Percentiles rank a stretch among this genome's conserved stretches.
Evolutionary conservation across 2,888 invertebrate genomes (phyloP).

Genomic region (Trachelus stipa): DNA sequence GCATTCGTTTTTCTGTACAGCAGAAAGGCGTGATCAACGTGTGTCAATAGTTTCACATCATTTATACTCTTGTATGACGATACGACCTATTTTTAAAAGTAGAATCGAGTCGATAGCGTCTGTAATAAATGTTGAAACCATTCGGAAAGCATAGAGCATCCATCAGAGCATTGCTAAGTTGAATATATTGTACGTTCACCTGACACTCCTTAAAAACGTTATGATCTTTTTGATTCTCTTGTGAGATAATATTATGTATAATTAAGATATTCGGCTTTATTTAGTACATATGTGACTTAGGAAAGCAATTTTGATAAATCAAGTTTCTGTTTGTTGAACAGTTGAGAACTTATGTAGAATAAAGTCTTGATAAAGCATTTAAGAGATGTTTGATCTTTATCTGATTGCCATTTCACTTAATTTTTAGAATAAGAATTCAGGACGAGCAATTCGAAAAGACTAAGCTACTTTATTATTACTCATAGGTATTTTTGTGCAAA

Average conservation of each 20-base stretch:
- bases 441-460: background rate
- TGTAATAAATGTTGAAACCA: background rate
- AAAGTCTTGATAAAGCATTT: background rate
- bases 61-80: background rate
- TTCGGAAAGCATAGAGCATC: background rate
- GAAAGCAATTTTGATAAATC: background rate
- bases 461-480: background rate
- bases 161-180: background rate
- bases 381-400: background rate
- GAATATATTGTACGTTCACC: background rate
- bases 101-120: background rate
- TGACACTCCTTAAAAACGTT: background rate
- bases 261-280: background rate
- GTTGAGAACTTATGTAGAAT: background rate
- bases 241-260: background rate
- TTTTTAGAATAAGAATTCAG: background rate
- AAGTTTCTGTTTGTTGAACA: background rate
- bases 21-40: background rate
- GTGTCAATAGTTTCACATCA: background rate
- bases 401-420: background rate
- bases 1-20: background rate
- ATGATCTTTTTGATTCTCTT: background rate
- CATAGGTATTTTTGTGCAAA: background rate
- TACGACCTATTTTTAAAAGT: background rate
- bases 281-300: background rate